Conservation (phyloP, 2,888 invertebrate species). For the Hydroisotoma schaefferi region DNA sequence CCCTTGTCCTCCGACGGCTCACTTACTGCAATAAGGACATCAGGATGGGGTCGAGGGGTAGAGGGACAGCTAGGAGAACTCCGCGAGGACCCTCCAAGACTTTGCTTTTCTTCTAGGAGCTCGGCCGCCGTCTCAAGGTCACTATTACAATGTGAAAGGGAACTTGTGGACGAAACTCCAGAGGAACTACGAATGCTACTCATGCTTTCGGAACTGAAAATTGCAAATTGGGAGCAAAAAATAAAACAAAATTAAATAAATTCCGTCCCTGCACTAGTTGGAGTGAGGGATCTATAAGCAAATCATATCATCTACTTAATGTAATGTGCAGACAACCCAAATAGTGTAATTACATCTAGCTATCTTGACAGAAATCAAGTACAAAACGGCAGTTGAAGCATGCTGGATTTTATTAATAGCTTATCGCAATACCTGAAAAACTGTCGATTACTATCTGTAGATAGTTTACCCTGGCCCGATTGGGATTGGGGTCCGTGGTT, state of each 20-base stretch:
- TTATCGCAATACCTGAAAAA: slow-evolving; percentile 49
- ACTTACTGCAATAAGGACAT: slow-evolving; percentile 44
- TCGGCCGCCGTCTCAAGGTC: slow-evolving; percentile 43
- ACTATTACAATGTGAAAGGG: slow-evolving; percentile 48
- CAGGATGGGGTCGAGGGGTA: slow-evolving; percentile 35
- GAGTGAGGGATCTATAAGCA: slow-evolving; percentile 7
- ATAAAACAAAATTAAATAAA: slow-evolving; percentile 21
- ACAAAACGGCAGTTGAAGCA: background rate
- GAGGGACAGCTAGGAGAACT: slow-evolving; percentile 26
- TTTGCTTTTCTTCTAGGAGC: slow-evolving; percentile 30
- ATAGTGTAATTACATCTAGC: background rate
- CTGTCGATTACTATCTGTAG: slow-evolving; percentile 37
- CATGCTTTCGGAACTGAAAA: slow-evolving; percentile 48
- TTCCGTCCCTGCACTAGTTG: background rate
- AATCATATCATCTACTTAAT: too few relatives aligned
- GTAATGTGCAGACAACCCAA: background rate
- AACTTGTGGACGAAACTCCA: slow-evolving; percentile 47
- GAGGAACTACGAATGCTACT: slow-evolving; percentile 48
- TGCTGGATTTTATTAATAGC: background rate
- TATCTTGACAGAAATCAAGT: background rate
- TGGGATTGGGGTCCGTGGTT: slow-evolving; percentile 55
- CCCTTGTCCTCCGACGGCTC: slow-evolving; percentile 35
- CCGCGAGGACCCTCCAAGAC: slow-evolving; percentile 22
- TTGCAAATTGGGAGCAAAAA: slow-evolving; percentile 25
- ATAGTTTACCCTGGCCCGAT: slow-evolving; percentile 40